These are phyloP conservation scores for Tricholauxania praeusta DNA, from an alignment of 2,888 invertebrate genomes.

Conservation along the genomic window DNA sequence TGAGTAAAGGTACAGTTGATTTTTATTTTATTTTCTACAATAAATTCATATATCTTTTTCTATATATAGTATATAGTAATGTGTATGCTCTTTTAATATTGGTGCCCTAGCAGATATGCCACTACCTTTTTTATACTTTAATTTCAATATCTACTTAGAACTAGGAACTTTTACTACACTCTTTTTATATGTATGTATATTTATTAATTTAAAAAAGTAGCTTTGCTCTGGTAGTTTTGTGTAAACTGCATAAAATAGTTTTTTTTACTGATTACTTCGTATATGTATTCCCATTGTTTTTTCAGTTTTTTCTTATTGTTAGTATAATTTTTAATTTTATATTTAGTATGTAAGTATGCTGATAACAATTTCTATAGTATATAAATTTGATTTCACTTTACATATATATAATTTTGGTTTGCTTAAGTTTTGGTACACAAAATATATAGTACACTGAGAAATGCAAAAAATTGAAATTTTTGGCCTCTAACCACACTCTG, in stretches of 20 bases:
- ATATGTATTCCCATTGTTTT: conserved; percentile 3
- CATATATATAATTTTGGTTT: background rate
- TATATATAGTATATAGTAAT: conserved; percentile 11
- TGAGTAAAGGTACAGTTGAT: conserved; percentile 3
- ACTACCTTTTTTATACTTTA: conserved; percentile 8
- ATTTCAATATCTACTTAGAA: conserved; percentile 31
- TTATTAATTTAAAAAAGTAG: conserved; percentile 54
- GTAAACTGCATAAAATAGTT: conserved; percentile 19
- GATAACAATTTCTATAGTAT: too few species aligned
- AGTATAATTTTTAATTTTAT: too few species aligned
- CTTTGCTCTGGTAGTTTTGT: conserved; percentile 45
- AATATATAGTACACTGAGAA: conserved; percentile 50
- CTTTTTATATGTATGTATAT: conserved; percentile 16
- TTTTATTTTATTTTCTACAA: background rate
- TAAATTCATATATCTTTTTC: background rate
- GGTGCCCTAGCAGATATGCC: conserved; percentile 33
- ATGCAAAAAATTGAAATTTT: conserved; percentile 20
- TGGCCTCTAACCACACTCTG: conserved; percentile 47
- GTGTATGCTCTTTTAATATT: conserved; percentile 24
- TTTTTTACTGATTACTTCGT: conserved; percentile 7
- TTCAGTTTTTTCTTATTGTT: too few species aligned
- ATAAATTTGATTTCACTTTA: too few species aligned
- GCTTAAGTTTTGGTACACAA: conserved; percentile 58
- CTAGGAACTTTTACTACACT: conserved; percentile 38
- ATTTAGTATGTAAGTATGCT: too few species aligned